Base-by-base conservation (phyloP, 1,140 invertebrate species). In the Lucilia cuprina region DNA sequence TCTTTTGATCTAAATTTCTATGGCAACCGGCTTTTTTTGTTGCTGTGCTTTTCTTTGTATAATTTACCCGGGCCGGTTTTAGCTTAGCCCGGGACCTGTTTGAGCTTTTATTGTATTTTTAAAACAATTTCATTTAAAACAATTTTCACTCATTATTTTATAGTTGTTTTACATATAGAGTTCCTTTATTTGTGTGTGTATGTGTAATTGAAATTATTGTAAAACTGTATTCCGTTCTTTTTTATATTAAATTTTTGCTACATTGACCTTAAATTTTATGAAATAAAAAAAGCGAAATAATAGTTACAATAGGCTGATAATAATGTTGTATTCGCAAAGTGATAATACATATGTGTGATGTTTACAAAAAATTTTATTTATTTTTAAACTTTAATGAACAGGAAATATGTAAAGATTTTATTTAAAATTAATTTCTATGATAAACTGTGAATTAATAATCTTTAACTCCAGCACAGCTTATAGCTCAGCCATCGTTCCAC, bases 171-270 rank as follows among this genome's bases (percentile, higher is more conserved):
- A 21, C 14, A 70, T 9, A 70, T 14, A 25, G 65, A 21, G 65
- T n/a, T 60, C 25, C 12, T 21, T n/a, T 25, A 8, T 70, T 21
- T 70, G 19, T 70, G 65, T 70, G 65, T 70, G 65, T 70, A 19
- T 70, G 65, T 70, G 21, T 9, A 70, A 60, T n/a, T 5, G 55
- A 60, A 60, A 60, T 60, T 60, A 7, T 60, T 60, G 14, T 60
- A n/a, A 60, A 17, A 60, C n/a, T 17, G 14, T n/a, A 17, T 60
- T 60, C 14, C 55, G 55, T 60, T n/a, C 34, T 78, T 78, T 78
- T 78, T 78, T 50, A 80, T 80, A 47, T 80, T 80, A 80, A 80
- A 80, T 80, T 80, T 80, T 80, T 80, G 41, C 77, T 80, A 80
- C 77, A 80, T 80, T 80, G 77, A 49, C 77, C 77, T 80, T 80